Evolutionary conservation across 2,888 invertebrate genomes (phyloP).

Genomic region (Apocheima hispidaria): DNA sequence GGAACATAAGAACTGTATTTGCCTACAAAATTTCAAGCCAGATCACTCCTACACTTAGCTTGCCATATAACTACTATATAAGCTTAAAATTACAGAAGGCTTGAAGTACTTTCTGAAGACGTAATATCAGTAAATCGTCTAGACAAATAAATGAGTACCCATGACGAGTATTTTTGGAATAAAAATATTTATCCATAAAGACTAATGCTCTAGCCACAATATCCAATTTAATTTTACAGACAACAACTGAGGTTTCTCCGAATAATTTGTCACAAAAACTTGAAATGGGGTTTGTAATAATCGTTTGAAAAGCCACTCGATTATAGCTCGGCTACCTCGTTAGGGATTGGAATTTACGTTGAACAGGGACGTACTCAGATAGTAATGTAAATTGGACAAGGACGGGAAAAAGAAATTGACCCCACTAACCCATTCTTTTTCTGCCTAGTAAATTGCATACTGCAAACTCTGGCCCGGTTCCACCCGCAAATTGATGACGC

Average conservation of each 20-base stretch:
- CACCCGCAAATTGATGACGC: too few species aligned
- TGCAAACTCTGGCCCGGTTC: too few species aligned
- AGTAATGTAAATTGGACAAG: too few species aligned
- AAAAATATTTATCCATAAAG: background rate
- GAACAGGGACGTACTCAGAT: slow-evolving; percentile 11
- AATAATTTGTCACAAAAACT: slow-evolving; percentile 35
- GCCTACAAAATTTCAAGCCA: too few species aligned
- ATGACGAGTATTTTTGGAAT: background rate
- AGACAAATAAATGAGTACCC: background rate
- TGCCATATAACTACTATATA: too few species aligned
- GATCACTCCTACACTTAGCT: too few species aligned
- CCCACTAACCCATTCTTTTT: too few species aligned
- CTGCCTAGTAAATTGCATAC: too few species aligned
- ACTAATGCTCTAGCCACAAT: slow-evolving; percentile 14
- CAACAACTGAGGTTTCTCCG: slow-evolving; percentile 31
- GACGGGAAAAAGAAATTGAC: too few species aligned
- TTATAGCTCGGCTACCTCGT: slow-evolving; percentile 48
- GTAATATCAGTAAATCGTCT: background rate
- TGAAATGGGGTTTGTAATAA: slow-evolving; percentile 36
- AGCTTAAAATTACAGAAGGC: too few species aligned
- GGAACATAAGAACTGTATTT: too few species aligned
- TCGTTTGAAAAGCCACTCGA: slow-evolving; percentile 41
- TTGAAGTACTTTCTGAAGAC: background rate
- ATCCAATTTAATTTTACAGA: slow-evolving; percentile 43
- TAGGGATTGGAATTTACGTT: slow-evolving; percentile 36